Percentiles rank a stretch among this genome's conserved stretches.
phyloP scores from a whole-genome alignment of 2,113 vertebrate species.

The Prochilodus magdalenae region DNA sequence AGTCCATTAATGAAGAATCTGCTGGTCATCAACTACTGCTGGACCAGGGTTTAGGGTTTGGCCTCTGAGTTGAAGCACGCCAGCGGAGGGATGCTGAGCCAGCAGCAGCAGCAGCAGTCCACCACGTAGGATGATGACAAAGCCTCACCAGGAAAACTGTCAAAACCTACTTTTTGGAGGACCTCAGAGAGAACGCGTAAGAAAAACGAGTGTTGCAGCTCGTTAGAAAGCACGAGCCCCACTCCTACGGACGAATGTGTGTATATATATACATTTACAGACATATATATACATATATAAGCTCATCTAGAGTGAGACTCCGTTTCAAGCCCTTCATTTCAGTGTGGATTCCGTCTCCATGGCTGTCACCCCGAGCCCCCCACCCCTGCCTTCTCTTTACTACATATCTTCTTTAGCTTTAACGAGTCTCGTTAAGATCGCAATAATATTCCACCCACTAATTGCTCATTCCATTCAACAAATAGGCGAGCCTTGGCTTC shows the following conservation, averaged over 20 bases:
- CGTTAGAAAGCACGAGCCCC: not conserved
- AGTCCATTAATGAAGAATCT: not conserved
- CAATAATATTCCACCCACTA: slow-evolving; percentile 92
- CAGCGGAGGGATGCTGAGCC: slow-evolving; percentile 31
- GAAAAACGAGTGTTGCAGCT: not conserved
- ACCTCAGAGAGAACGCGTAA: not conserved
- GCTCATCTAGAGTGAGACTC: slow-evolving; percentile 79
- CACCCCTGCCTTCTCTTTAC: slow-evolving; percentile 75
- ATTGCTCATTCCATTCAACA: slow-evolving; percentile 93
- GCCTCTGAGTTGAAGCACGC: slow-evolving; percentile 4
- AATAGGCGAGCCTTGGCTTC: slow-evolving; percentile 85
- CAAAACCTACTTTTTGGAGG: not conserved
- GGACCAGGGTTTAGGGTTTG: slow-evolving; percentile 59
- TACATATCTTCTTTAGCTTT: slow-evolving; percentile 85
- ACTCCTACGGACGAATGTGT: slow-evolving; percentile 6
- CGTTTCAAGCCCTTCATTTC: slow-evolving; percentile 80
- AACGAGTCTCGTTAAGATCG: slow-evolving; percentile 89
- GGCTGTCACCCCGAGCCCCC: slow-evolving; percentile 78
- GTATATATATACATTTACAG: not conserved
- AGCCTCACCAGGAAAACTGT: slow-evolving; percentile 60
- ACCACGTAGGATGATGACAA: slow-evolving; percentile 69
- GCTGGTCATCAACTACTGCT: not conserved
- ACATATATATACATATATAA: not conserved
- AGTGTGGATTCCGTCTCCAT: slow-evolving; percentile 81
- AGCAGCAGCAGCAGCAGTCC: slow-evolving; percentile 5